Evolutionary conservation across 2,113 vertebrate species (phyloP).

Genomic region (Vireo altiloquus): DNA sequence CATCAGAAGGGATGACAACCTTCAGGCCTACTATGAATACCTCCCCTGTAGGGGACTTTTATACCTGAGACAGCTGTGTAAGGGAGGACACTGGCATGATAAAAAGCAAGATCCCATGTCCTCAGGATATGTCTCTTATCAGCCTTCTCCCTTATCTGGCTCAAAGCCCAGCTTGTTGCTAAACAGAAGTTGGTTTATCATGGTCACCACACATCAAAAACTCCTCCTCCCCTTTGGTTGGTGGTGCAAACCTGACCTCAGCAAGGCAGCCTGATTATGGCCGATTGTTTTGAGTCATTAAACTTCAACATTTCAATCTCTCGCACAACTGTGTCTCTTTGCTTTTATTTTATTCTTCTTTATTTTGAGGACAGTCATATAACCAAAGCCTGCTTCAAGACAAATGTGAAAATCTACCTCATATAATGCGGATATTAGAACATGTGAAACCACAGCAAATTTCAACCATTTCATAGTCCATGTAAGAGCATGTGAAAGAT

Average conservation of each 20-base stretch:
- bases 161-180: neutral
- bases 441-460: neutral
- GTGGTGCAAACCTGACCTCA: neutral
- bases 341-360: neutral
- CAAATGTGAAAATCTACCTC: neutral
- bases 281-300: neutral
- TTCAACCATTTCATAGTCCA: neutral
- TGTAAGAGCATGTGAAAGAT: neutral
- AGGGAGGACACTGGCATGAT: neutral
- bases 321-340: neutral
- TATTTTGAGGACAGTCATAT: neutral
- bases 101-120: neutral
- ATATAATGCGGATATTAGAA: neutral
- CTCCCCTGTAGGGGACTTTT: neutral
- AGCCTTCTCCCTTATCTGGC: neutral
- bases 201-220: neutral
- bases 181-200: neutral
- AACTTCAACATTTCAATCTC: neutral
- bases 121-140: neutral
- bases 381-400: neutral
- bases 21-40: too few species aligned
- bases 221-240: accelerated
- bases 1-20: neutral
- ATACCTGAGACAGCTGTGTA: neutral
- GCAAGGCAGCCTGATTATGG: neutral